Percentiles rank a stretch among this genome's conserved stretches.
Evolutionary conservation across 2,888 invertebrate genomes (phyloP).

Genomic region (Epirrita christyi): DNA sequence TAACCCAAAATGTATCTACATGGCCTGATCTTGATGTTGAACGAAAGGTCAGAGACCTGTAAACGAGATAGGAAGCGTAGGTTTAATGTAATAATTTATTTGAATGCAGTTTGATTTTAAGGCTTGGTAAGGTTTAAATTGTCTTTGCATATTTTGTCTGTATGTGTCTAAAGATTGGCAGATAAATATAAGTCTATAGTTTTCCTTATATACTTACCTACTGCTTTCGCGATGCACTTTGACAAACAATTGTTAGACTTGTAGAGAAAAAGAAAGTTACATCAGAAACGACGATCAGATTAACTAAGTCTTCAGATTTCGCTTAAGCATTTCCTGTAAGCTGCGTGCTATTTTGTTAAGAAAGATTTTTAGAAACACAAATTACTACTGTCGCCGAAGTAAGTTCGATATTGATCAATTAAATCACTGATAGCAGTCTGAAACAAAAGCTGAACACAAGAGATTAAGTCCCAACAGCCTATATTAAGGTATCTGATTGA

Average conservation of each 20-base stretch:
- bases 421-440: slow-evolving; percentile 11
- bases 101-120: not conserved
- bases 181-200: too few relatives aligned
- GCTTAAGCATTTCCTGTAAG: not conserved
- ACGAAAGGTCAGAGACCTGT: slow-evolving; percentile 27
- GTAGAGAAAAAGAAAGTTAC: too few relatives aligned
- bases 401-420: slow-evolving; percentile 12
- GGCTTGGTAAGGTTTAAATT: not conserved
- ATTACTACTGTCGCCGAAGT: not conserved
- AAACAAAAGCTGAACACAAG: slow-evolving; percentile 24
- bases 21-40: slow-evolving; percentile 29
- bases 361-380: not conserved
- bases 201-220: too few relatives aligned
- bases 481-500: slow-evolving; percentile 83
- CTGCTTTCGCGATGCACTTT: too few relatives aligned
- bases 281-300: too few relatives aligned
- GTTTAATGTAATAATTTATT: slow-evolving; percentile 7
- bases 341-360: not conserved
- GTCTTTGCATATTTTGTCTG: not conserved
- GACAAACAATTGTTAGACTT: too few relatives aligned
- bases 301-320: too few relatives aligned
- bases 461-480: slow-evolving; percentile 31
- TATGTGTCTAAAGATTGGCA: not conserved
- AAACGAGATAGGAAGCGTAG: slow-evolving; percentile 16
- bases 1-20: slow-evolving; percentile 28